phyloP scores from a whole-genome alignment of 2,888 invertebrate species.

The Rhagonycha lutea region DNA sequence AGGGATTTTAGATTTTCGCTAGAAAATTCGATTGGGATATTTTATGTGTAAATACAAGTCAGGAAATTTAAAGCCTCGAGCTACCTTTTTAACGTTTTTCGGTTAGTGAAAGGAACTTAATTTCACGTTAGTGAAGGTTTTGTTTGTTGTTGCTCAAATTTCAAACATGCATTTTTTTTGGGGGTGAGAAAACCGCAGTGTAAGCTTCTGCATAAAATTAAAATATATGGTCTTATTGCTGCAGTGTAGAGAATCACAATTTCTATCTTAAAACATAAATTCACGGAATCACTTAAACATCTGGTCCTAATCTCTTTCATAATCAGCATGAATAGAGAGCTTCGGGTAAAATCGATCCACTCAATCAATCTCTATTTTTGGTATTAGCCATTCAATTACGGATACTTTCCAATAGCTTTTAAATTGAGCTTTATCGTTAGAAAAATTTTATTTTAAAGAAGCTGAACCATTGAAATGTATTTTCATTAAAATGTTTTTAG shows the following conservation, averaged over 20 bases:
- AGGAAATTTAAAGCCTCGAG: slow-evolving; percentile 38
- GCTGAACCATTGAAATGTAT: background rate
- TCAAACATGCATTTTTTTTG: background rate
- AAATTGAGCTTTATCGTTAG: background rate
- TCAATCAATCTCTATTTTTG: slow-evolving; percentile 23
- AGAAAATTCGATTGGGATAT: slow-evolving; percentile 46
- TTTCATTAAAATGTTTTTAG: too few relatives aligned
- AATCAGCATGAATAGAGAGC: slow-evolving; percentile 32
- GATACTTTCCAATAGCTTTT: background rate
- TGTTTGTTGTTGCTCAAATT: background rate
- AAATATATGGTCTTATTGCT: slow-evolving; percentile 35
- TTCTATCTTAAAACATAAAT: slow-evolving; percentile 37
- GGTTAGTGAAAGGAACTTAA: slow-evolving; percentile 11
- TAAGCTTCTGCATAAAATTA: slow-evolving; percentile 34
- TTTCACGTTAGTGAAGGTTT: slow-evolving; percentile 6
- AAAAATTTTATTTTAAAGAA: background rate
- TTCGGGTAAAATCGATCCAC: slow-evolving; percentile 17
- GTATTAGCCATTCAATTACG: slow-evolving; percentile 1
- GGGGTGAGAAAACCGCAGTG: slow-evolving; percentile 12
- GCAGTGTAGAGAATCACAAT: slow-evolving; percentile 33
- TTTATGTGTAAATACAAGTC: slow-evolving; percentile 43
- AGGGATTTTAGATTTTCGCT: slow-evolving; percentile 37
- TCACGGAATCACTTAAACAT: slow-evolving; percentile 38
- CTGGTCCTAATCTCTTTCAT: slow-evolving; percentile 35
- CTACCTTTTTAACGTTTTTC: slow-evolving; percentile 30